Evolutionary conservation across 1,140 invertebrate species (phyloP), one percentile per base, ranked within the genome.

Genomic region (Drosophila grimshawi): DNA sequence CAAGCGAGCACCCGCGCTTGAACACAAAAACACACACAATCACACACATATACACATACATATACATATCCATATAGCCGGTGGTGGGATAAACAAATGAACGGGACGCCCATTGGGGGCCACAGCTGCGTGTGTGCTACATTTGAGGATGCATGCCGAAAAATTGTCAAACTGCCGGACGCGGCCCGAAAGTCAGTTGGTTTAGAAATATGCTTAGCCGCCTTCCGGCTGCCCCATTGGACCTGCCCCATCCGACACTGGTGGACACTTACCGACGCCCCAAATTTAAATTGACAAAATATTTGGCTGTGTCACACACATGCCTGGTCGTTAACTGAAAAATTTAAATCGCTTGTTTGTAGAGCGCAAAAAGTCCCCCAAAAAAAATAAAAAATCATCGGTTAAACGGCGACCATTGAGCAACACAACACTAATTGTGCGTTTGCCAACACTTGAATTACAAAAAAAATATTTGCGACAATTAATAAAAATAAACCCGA

Each of bases 211-310:
- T 78, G 66, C 75, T 76, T 78, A 86, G 75, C 66, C 45, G 48
- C 60, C 59, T 74, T 66, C 74, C 78, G 61, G 60, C 56, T 29
- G 37, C 11, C 37, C 30, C 37, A 53, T 43, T 43, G 39, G 37
- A 37, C 27, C 59, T 29, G 32, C 8, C 33, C 43, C n/a, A 30
- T 3, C 7, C 27, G 46, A 30, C 52, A 37, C 43, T 49, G 30
- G 3, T 32, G 45, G 35, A 59, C 72, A 46, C 63, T 64, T 69
- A 65, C 53, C 55, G 37, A 64, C 59, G 69, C 65, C 82, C 81
- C 73, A 80, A 69, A 82, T 86, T 86, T 88, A 86, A 86, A 88
- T 88, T 86, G 83, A 80, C 76, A 88, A 86, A 88, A 86, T 86
- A 86, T 86, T 86, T 86, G 83, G 68, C 57, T 33, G 60, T 67